Percentiles rank a stretch among this genome's conserved stretches.
These are phyloP conservation scores for Cabera pusaria DNA, from an alignment of 2,888 invertebrate species.

Conservation along the genomic window DNA sequence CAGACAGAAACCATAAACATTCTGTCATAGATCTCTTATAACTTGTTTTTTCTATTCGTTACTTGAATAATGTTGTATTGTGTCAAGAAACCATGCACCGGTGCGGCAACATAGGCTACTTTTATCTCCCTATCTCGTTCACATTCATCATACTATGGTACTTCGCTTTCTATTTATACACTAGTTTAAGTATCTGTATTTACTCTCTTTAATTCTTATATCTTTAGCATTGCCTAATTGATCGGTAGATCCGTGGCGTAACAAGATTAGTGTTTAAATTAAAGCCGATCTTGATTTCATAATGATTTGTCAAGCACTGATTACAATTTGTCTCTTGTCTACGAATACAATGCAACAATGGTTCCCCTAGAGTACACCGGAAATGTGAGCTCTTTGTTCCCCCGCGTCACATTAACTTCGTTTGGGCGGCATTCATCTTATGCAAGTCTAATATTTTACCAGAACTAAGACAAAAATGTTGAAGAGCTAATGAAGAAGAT, in stretches of 20 bases:
- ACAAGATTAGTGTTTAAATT: conserved; percentile 25
- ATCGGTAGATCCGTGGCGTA: conserved; percentile 16
- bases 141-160: conserved; percentile 49
- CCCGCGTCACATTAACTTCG: conserved; percentile 41
- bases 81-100: conserved; percentile 14
- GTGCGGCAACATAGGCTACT: conserved; percentile 37
- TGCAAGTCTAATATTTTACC: conserved; percentile 31
- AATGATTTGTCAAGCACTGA: conserved; percentile 51
- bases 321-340: conserved; percentile 49
- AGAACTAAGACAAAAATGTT: conserved; percentile 17
- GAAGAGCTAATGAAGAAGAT: conserved; percentile 15
- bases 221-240: conserved; percentile 14
- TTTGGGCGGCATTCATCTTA: conserved; percentile 36
- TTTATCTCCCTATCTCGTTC: conserved; percentile 43
- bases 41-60: no score
- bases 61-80: background rate
- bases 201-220: conserved; percentile 7
- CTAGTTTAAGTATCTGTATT: conserved; percentile 12
- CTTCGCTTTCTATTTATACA: conserved; percentile 45
- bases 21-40: no score
- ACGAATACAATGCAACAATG: conserved; percentile 52
- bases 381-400: conserved; percentile 47
- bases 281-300: conserved; percentile 39
- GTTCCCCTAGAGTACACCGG: conserved; percentile 46
- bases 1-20: no score